Conservation (phyloP, 1,140 invertebrate genomes). For the Hycleus cichorii region DNA sequence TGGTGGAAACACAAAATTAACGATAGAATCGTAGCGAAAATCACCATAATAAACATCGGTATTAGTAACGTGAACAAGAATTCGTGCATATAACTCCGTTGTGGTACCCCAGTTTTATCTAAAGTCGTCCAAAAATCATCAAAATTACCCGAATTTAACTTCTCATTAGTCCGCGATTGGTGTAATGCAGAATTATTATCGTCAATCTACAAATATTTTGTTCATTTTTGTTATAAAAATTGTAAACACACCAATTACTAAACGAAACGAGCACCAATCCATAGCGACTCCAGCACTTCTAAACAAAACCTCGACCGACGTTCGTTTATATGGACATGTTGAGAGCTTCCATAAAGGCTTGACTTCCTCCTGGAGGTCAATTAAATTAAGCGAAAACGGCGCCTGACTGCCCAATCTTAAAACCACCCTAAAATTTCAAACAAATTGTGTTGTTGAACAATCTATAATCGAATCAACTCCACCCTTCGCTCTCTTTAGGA, state of each 20-base stretch:
- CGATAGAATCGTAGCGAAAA: constrained; percentile 59
- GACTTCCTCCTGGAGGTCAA: constrained; percentile 73
- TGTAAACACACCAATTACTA: constrained; percentile 48
- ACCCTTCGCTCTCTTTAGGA: constrained; percentile 82
- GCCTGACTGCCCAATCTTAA: constrained; percentile 68
- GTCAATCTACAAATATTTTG: constrained; percentile 36
- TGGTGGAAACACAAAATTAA: constrained; percentile 69
- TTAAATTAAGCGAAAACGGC: constrained; percentile 65
- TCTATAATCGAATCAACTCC: constrained; percentile 4
- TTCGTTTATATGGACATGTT: constrained; percentile 74
- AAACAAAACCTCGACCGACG: constrained; percentile 76
- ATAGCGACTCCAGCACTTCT: constrained; percentile 66
- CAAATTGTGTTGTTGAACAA: neutral
- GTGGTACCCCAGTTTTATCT: constrained; percentile 51
- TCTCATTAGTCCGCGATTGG: constrained; percentile 32
- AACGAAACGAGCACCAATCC: constrained; percentile 83
- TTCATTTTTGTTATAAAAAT: neutral
- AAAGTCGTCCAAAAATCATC: constrained; percentile 51
- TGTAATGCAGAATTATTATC: constrained; percentile 39
- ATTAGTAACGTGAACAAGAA: constrained; percentile 63
- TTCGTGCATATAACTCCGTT: constrained; percentile 63
- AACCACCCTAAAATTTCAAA: constrained; percentile 57
- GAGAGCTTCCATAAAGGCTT: constrained; percentile 66
- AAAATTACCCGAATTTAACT: constrained; percentile 21
- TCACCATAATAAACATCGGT: constrained; percentile 58